phyloP scores from a whole-genome alignment of 2,113 vertebrate genomes.

The Leptobrachium leishanense region DNA sequence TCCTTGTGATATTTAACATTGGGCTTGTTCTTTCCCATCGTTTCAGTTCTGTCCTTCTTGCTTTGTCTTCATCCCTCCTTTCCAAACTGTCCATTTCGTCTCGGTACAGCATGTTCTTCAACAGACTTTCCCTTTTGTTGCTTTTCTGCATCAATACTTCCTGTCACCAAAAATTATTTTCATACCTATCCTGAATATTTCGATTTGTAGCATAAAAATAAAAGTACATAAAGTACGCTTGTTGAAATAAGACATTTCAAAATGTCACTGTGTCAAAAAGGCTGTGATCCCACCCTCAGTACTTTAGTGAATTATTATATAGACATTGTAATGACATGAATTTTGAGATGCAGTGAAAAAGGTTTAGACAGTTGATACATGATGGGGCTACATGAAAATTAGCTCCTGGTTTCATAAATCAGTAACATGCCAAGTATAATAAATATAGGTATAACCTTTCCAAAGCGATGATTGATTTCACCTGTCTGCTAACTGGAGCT shows the following conservation, averaged over 20 bases:
- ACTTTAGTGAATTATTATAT: not conserved
- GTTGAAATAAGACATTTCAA: not conserved
- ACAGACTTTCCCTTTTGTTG: too few species aligned
- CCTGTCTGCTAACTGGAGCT: slow-evolving; percentile 1
- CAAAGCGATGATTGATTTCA: slow-evolving; percentile 25
- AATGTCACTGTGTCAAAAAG: not conserved
- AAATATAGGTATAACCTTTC: slow-evolving; percentile 25
- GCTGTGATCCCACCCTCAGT: not conserved
- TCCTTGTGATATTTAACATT: too few species aligned
- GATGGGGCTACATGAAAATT: slow-evolving; percentile 12
- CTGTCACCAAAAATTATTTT: too few species aligned
- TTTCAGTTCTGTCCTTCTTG: too few species aligned
- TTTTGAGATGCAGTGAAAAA: not conserved
- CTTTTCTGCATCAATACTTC: too few species aligned
- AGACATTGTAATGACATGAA: slow-evolving; percentile 6
- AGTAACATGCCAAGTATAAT: slow-evolving; percentile 23
- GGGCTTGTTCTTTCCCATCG: too few species aligned
- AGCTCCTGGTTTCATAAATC: slow-evolving; percentile 10
- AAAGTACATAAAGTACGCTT: too few species aligned
- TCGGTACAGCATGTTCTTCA: too few species aligned
- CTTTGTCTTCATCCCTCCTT: too few species aligned
- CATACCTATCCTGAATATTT: too few species aligned
- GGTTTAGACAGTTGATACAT: not conserved
- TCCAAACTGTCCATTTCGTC: too few species aligned
- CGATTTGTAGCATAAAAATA: too few species aligned